These are phyloP conservation scores for Myotis myotis DNA, from an alignment of 2,797 vertebrate species.

Conservation along the genomic window DNA sequence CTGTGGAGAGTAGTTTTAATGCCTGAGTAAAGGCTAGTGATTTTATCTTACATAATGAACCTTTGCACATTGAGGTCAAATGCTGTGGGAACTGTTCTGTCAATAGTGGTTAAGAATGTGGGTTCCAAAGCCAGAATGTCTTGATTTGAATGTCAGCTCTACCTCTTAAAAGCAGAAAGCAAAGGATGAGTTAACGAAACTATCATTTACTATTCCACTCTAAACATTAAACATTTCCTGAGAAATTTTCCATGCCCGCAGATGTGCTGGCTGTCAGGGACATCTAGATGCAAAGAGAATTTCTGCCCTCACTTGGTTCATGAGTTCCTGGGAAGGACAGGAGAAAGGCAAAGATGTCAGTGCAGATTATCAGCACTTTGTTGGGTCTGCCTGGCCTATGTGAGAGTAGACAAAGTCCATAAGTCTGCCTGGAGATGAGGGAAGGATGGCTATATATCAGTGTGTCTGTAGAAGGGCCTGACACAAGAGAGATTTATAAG, in stretches of 20 bases:
- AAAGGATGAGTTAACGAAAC: not conserved
- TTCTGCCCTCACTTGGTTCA: fast-evolving
- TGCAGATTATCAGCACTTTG: not conserved
- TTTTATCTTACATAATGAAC: not conserved
- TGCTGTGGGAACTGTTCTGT: not conserved
- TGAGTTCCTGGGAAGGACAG: not conserved
- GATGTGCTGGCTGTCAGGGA: not conserved
- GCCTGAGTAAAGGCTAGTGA: not conserved
- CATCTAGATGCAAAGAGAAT: not conserved
- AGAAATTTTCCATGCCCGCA: not conserved
- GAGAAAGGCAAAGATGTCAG: not conserved
- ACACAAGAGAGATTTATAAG: not conserved
- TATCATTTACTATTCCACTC: not conserved
- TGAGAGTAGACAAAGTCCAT: not conserved
- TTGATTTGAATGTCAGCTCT: not conserved
- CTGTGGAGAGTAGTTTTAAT: not conserved
- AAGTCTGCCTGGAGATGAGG: not conserved
- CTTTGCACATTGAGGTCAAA: not conserved
- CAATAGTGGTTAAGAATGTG: not conserved
- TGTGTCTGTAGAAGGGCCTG: not conserved
- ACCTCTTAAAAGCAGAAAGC: not conserved
- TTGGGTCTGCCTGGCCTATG: not conserved
- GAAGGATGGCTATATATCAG: not conserved
- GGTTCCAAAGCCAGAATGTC: not conserved
- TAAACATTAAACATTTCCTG: not conserved